Conservation (phyloP, 2,797 vertebrate genomes). For the Pseudotriccus pelzelni region DNA sequence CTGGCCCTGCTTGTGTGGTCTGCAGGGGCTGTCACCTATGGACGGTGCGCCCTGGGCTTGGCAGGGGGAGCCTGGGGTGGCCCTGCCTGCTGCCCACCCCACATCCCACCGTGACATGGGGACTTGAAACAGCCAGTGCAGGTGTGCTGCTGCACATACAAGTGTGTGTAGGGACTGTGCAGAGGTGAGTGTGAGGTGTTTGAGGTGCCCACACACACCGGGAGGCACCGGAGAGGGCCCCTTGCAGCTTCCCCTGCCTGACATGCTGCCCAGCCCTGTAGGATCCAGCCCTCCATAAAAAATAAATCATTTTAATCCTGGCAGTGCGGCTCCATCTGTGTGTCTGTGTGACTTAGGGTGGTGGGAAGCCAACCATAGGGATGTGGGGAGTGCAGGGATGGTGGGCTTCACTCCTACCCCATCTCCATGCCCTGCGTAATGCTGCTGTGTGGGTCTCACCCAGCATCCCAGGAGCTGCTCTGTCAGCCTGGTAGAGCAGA, state of each 20-base stretch:
- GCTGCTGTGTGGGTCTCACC: neutral
- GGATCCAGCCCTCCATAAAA: neutral
- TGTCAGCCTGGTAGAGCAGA: accelerated
- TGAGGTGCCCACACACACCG: accelerated
- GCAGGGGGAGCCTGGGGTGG: neutral
- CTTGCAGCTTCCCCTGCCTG: neutral
- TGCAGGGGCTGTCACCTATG: accelerated
- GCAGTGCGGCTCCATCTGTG: neutral
- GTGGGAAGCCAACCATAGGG: accelerated
- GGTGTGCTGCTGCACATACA: neutral
- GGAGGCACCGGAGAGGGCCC: neutral
- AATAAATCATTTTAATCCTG: slow-evolving; percentile 28
- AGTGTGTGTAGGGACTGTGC: accelerated
- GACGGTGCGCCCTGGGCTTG: accelerated
- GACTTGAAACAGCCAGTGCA: neutral
- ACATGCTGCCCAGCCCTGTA: neutral
- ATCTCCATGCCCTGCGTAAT: neutral
- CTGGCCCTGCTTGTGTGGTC: neutral
- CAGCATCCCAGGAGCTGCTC: neutral
- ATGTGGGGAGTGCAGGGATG: neutral
- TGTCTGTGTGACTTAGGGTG: neutral
- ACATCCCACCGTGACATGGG: accelerated
- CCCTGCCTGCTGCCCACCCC: neutral
- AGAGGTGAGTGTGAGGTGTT: neutral
- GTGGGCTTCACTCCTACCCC: neutral